phyloP scores from a whole-genome alignment of 1,140 invertebrate species.

The Dendrolimus kikuchii region DNA sequence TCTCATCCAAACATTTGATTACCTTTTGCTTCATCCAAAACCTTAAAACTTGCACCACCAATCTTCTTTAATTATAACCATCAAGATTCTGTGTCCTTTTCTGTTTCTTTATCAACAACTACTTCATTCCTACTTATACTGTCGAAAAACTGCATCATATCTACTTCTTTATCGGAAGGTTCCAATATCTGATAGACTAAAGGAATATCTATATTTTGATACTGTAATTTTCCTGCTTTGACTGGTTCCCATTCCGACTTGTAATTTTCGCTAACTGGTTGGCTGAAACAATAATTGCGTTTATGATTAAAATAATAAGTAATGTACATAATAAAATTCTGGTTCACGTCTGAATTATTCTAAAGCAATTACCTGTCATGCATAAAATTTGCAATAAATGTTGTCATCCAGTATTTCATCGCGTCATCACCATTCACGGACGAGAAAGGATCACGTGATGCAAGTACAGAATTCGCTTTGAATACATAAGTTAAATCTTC shows the following conservation, averaged over 20 bases:
- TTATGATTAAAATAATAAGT: background rate
- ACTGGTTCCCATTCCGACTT: slow-evolving; percentile 23
- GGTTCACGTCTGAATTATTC: too few relatives aligned
- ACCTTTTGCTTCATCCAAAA: too few relatives aligned
- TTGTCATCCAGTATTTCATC: slow-evolving; percentile 36
- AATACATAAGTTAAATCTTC: slow-evolving; percentile 54
- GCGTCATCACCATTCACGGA: slow-evolving; percentile 14
- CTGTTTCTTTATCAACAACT: background rate
- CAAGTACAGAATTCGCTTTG: slow-evolving; percentile 30
- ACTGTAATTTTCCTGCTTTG: slow-evolving; percentile 10
- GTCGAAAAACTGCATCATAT: slow-evolving; percentile 34
- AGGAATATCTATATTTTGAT: slow-evolving; percentile 28
- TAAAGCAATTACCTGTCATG: slow-evolving; percentile 28
- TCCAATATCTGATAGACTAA: slow-evolving; percentile 13
- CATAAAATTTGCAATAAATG: slow-evolving; percentile 38
- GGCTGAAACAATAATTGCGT: slow-evolving; percentile 17
- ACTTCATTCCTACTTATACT: slow-evolving; percentile 16
- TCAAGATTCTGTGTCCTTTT: too few relatives aligned
- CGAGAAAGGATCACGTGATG: slow-evolving; percentile 10
- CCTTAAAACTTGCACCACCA: too few relatives aligned
- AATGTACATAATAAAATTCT: too few relatives aligned
- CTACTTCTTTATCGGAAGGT: slow-evolving; percentile 18
- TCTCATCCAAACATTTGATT: too few relatives aligned
- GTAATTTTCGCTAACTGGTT: slow-evolving; percentile 22
- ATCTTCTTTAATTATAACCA: too few relatives aligned